Base-by-base conservation (phyloP, 2,888 invertebrate species). In the Stramonita haemastoma region DNA sequence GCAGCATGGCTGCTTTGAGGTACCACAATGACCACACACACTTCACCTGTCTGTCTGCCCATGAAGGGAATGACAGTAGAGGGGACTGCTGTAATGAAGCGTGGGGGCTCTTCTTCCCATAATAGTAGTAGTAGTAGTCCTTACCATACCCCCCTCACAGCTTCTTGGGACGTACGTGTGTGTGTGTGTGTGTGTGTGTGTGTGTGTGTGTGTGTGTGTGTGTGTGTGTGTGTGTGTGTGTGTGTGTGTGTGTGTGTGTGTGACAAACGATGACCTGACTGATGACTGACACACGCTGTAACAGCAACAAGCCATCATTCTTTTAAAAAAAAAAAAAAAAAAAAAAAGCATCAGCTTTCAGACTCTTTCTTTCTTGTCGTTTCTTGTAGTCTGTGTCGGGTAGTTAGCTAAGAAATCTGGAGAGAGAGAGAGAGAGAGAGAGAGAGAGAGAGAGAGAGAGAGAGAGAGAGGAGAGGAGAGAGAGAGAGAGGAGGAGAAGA, bases 1-100 rank as follows among this genome's bases (percentile, higher is more conserved):
- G 5, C 81, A 81, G 81, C 81, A 81, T 19, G 34, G 11, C 6
- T 8, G 22, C 19, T 34, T 36, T 22, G 19, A 8, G 11, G 19
- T 22, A 5, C 17, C 19, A 81, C 36, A 81, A 81, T 81, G 81
- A 81, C 81, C 81, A 81, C 81, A 36, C 81, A 81, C 36, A 81
- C 81, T 81, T 77, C 77, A 77, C 29, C 81, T 17, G 81, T 81
- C 81, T 81, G 81, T 60, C 60, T 60, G 36, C 36, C 11, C 17
- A 22, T 13, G 22, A 36, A 26, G 36, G 29, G 77, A 17, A 77
- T 32, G 22, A 22, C 11, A 22, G 8, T 36, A 81, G 36, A 22
- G 17, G 0, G 19, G 34, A 11, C 32, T 29, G 77, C 19, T 17
- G 22, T 60, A 60, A 70, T 22, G 81, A 8, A 22, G 36, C n/a